Evolutionary conservation across 2,888 invertebrate species (phyloP), one percentile per base, ranked within the genome.

Genomic region (Aradus depressus): DNA sequence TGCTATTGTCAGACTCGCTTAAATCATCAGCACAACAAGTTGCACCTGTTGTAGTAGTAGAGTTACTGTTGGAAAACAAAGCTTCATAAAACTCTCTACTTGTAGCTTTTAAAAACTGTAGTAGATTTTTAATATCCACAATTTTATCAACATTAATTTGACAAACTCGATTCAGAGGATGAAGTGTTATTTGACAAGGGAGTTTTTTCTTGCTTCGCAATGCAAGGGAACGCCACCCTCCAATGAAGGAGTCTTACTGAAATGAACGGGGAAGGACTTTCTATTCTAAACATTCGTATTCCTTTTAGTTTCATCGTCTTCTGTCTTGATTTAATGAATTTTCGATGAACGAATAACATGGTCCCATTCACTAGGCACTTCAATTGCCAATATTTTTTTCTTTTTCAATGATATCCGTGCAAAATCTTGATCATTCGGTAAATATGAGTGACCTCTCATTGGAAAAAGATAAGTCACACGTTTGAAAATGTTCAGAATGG

Each of bases 231-330:
- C 39, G 21, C 39, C 39, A 38, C 21, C 12, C 39, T 23, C 39
- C 39, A 3, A 23, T 23, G 23, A 22, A 38, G 5, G 39, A 38
- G 5, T 38, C 39, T 23, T 8, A 38, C 39, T 38, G 21, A 22
- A 5, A 38, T 38, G 39, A 38, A 38, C 23, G 39, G 39, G 4
- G 39, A 38, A n/a, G 39, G 21, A 21, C 5, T 22, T 23, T 38
- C 39, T 22, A 38, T 38, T 38, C 23, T 38, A 23, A 22, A 38
- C 39, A 38, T 38, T 23, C 39, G 21, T 23, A 38, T 21, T 38
- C 22, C 39, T 23, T 38, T 38, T 2, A 38, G 6, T 23, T 18
- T 38, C 2, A 38, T 5, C 5, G 39, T 22, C 23, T 38, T 18
- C 5, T n/a, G 21, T 18, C 12, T 2, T 22, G 19, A 21, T 3